These are phyloP conservation scores for Clupea harengus DNA, from an alignment of 2,113 vertebrate genomes.

Conservation along the genomic window DNA sequence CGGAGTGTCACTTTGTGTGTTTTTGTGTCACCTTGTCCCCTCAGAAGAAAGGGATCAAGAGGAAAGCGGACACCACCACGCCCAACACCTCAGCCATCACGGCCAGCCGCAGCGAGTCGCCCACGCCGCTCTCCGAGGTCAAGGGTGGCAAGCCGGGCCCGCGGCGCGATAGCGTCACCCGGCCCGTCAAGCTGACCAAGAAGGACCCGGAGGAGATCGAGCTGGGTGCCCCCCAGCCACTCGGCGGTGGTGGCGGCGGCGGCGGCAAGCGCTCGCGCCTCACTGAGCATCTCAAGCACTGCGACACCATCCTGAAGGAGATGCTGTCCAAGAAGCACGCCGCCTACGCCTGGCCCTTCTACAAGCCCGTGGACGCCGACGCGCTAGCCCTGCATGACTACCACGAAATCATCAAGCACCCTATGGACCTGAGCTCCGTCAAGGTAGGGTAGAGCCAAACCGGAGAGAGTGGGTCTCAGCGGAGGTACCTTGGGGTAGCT, in stretches of 20 bases:
- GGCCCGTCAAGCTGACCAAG: conserved; percentile 76
- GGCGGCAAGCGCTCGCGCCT: conserved; percentile 72
- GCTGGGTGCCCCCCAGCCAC: conserved; percentile 42
- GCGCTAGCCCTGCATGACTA: conserved; percentile 92
- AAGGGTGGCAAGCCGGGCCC: conserved; percentile 78
- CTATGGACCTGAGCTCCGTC: conserved; percentile 96
- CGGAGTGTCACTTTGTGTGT: neutral
- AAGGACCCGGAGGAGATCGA: conserved; percentile 79
- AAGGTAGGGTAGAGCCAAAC: conserved; percentile 70
- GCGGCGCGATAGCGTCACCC: conserved; percentile 73
- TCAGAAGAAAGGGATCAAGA: conserved; percentile 85
- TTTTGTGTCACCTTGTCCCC: neutral
- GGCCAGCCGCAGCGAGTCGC: conserved; percentile 71
- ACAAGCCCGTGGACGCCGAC: conserved; percentile 90
- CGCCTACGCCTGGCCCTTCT: conserved; percentile 94
- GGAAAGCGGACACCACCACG: conserved; percentile 79
- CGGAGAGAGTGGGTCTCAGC: neutral
- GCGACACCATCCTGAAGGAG: conserved; percentile 87
- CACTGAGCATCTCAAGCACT: conserved; percentile 84
- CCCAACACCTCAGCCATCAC: conserved; percentile 79
- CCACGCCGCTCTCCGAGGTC: conserved; percentile 66
- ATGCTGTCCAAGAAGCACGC: conserved; percentile 93
- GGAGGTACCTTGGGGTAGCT: neutral
- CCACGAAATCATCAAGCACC: conserved; percentile 95
- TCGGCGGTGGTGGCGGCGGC: conserved; percentile 50